These are phyloP conservation scores for Peribatodes rhomboidaria DNA, from an alignment of 2,888 invertebrate species.

Conservation along the genomic window DNA sequence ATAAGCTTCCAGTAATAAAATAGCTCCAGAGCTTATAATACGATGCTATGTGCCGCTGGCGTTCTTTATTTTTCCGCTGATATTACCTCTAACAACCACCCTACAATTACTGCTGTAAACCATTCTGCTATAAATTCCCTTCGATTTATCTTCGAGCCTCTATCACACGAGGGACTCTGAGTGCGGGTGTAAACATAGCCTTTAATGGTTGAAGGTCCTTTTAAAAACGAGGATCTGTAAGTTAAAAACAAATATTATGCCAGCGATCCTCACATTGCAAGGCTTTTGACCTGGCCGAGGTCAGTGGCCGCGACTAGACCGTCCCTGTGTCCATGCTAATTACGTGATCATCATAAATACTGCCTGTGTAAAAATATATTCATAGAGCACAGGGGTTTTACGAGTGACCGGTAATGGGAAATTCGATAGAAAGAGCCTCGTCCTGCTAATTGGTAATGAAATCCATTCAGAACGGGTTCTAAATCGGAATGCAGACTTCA, in stretches of 20 bases:
- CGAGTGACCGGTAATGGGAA: conserved; percentile 16
- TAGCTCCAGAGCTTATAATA: conserved; percentile 1
- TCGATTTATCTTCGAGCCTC: conserved; percentile 25
- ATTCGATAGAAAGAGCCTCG: conserved; percentile 17
- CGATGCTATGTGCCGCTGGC: conserved; percentile 17
- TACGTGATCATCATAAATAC: conserved; percentile 46
- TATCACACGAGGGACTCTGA: conserved; percentile 20
- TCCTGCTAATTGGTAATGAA: conserved; percentile 34
- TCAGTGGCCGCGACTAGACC: conserved; percentile 67
- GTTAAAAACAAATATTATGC: conserved; percentile 45
- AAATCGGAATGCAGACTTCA: conserved; percentile 44
- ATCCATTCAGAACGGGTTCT: conserved; percentile 43
- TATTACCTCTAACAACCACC: conserved; percentile 17
- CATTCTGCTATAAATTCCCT: conserved; percentile 26
- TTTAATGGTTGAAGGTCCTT: conserved; percentile 25
- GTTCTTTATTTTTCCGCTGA: conserved; percentile 21
- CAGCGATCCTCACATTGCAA: conserved; percentile 57
- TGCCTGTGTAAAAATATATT: conserved; percentile 30
- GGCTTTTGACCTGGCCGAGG: conserved; percentile 76
- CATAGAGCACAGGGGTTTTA: conserved; percentile 23
- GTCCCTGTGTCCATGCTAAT: conserved; percentile 59
- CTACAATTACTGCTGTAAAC: conserved; percentile 25
- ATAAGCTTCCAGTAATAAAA: conserved; percentile 7
- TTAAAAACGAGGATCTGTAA: conserved; percentile 26
- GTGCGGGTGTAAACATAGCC: conserved; percentile 23